A percentile compares a stretch with the other conserved stretches of the same genome.
Conservation (phyloP, 2,888 invertebrate genomes). For the Zaprionus bogoriensis region DNA sequence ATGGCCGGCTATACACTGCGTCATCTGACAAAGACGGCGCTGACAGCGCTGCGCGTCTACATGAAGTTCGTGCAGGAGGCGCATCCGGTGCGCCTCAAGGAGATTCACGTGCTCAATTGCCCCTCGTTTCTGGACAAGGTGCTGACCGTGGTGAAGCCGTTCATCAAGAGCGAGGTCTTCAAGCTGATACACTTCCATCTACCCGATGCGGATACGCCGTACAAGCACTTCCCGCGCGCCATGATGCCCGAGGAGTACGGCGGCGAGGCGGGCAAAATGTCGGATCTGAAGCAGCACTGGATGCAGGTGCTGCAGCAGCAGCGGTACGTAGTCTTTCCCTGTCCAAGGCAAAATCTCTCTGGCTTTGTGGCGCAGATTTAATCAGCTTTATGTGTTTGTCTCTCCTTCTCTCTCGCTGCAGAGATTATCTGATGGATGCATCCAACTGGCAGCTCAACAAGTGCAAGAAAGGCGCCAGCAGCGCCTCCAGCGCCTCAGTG, state of each 20-base stretch:
- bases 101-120: conserved; percentile 87
- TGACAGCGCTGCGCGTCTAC: conserved; percentile 87
- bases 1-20: conserved; percentile 86
- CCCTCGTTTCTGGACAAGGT: conserved; percentile 87
- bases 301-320: conserved; percentile 85
- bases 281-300: conserved; percentile 86
- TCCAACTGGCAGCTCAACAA: conserved; percentile 84
- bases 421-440: conserved; percentile 86
- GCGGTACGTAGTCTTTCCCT: conserved; percentile 85
- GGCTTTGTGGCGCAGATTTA: neutral
- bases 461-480: conserved; percentile 44
- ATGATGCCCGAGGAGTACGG: conserved; percentile 88
- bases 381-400: neutral
- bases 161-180: conserved; percentile 87
- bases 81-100: conserved; percentile 87
- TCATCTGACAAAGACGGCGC: conserved; percentile 86
- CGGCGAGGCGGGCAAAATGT: conserved; percentile 86
- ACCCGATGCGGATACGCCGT: conserved; percentile 86
- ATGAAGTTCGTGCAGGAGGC: conserved; percentile 90
- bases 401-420: conserved; percentile 43
- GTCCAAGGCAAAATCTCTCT: neutral
- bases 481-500: conserved; percentile 8
- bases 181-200: conserved; percentile 88
- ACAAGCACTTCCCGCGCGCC: conserved; percentile 86
- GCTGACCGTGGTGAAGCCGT: conserved; percentile 86